These are phyloP conservation scores for Zalophus californianus DNA, from an alignment of 2,797 vertebrate species.

Conservation along the genomic window DNA sequence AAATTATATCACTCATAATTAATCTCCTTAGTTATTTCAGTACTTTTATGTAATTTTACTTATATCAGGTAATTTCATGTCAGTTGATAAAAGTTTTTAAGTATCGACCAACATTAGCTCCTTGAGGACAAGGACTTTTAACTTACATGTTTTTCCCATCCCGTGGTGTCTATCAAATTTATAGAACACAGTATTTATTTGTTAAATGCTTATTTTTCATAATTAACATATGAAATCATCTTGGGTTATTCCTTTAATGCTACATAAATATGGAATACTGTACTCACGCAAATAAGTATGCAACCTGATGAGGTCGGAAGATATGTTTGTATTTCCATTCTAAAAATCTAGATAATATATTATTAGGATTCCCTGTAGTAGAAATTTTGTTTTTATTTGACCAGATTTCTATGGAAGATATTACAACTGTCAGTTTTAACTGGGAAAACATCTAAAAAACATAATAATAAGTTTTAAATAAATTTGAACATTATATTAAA, in stretches of 20 bases:
- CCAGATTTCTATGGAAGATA: slow-evolving; percentile 81
- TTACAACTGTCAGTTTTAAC: slow-evolving; percentile 69
- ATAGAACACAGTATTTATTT: not conserved
- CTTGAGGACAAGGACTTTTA: not conserved
- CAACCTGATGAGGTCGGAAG: not conserved
- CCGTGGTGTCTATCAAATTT: not conserved
- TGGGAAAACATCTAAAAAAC: slow-evolving; percentile 73
- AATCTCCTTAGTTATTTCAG: not conserved
- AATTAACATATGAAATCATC: not conserved
- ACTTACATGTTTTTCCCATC: not conserved
- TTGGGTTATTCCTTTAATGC: not conserved
- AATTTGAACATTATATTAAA: slow-evolving; percentile 16
- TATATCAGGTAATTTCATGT: not conserved
- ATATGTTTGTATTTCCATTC: not conserved
- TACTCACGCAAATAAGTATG: slow-evolving; percentile 75
- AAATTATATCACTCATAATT: not conserved
- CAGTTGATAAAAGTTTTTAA: not conserved
- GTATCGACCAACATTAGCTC: not conserved
- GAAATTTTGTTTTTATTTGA: slow-evolving; percentile 71
- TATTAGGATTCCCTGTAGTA: not conserved
- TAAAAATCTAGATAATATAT: slow-evolving; percentile 52
- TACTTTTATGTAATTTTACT: not conserved
- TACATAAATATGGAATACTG: not conserved
- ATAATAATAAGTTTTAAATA: not conserved
- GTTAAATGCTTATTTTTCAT: slow-evolving; percentile 9